Evolutionary conservation across 2,888 invertebrate species (phyloP).

Genomic region (Mayetiola destructor): DNA sequence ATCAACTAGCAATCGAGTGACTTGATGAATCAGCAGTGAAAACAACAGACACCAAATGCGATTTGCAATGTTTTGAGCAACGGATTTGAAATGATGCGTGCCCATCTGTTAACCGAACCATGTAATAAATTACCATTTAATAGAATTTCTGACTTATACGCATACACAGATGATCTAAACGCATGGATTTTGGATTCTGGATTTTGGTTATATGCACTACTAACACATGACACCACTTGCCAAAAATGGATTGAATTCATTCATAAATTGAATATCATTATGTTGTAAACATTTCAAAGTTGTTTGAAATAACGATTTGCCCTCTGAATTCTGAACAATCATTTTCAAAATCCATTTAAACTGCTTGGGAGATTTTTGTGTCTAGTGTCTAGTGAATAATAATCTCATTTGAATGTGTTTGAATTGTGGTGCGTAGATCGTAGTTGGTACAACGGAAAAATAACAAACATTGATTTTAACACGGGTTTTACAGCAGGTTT

Average conservation of each 20-base stretch:
- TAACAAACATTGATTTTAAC: neutral
- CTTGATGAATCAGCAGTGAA: neutral
- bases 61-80: neutral
- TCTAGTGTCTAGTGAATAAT: too few species aligned
- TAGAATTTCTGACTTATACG: neutral
- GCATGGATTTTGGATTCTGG: neutral
- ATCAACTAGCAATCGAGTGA: neutral
- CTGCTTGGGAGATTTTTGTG: neutral
- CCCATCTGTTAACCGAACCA: constrained; percentile 12
- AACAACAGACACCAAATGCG: neutral
- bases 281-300: constrained; percentile 3
- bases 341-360: constrained; percentile 7
- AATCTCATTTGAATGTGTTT: constrained; percentile 9
- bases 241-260: neutral
- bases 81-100: constrained; percentile 2
- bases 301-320: neutral
- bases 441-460: neutral
- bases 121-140: constrained; percentile 10
- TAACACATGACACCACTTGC: too few species aligned
- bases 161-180: neutral
- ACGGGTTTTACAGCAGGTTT: neutral
- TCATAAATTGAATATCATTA: constrained; percentile 12
- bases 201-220: too few species aligned
- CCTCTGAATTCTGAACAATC: constrained; percentile 11
- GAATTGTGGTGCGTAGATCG: neutral